These are phyloP conservation scores for Andrena praecox DNA, from an alignment of 2,888 invertebrate species.

Conservation along the genomic window DNA sequence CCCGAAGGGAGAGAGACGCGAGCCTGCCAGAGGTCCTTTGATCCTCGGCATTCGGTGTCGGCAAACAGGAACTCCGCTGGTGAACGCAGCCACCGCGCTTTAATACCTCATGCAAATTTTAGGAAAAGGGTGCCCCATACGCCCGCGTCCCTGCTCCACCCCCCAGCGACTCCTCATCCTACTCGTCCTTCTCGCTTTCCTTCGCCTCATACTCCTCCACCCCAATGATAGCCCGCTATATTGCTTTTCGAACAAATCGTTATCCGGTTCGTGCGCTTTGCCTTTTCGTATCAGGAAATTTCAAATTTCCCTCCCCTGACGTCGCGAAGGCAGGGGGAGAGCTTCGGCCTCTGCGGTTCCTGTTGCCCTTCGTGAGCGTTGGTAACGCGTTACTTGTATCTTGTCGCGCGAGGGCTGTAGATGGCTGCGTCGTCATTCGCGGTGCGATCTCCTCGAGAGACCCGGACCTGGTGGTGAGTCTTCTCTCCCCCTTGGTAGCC, in stretches of 20 bases:
- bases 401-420: too few relatives aligned
- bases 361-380: not conserved
- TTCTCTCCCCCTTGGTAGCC: constrained; percentile 36
- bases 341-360: not conserved
- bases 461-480: constrained; percentile 58
- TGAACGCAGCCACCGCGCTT: constrained; percentile 83
- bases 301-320: constrained; percentile 54
- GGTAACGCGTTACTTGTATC: too few relatives aligned
- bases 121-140: constrained; percentile 79
- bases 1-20: constrained; percentile 48
- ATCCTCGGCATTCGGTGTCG: constrained; percentile 84
- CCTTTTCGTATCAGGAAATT: constrained; percentile 58
- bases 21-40: constrained; percentile 81
- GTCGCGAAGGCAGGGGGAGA: not conserved
- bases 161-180: constrained; percentile 45
- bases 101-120: constrained; percentile 85
- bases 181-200: constrained; percentile 68
- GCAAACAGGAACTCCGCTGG: constrained; percentile 83
- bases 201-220: constrained; percentile 73
- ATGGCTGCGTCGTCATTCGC: constrained; percentile 58
- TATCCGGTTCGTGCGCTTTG: constrained; percentile 77
- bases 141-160: constrained; percentile 54
- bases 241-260: constrained; percentile 85
- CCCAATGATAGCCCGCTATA: constrained; percentile 79
- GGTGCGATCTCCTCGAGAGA: constrained; percentile 63